Percentiles rank a stretch among this genome's conserved stretches.
phyloP scores from a whole-genome alignment of 2,113 vertebrate species.

The Diadophis punctatus region DNA sequence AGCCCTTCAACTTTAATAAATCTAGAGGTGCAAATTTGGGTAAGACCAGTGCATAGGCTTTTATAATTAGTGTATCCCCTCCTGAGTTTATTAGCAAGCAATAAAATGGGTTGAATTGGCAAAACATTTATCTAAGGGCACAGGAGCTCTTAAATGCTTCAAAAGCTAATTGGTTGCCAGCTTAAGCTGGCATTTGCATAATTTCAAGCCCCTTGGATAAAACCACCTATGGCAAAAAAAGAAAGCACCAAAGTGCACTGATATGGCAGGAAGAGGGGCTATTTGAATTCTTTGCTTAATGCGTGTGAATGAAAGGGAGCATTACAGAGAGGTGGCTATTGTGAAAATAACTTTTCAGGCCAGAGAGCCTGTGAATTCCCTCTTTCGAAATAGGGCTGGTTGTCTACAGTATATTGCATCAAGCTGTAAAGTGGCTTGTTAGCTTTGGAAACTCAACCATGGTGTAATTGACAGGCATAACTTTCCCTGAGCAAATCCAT shows the following conservation, averaged over 20 bases:
- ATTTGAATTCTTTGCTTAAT: not conserved
- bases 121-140: not conserved
- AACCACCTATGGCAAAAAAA: not conserved
- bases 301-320: not conserved
- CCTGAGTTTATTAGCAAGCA: not conserved
- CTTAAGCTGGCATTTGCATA: not conserved
- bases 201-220: not conserved
- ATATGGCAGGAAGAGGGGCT: not conserved
- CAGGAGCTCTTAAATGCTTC: not conserved
- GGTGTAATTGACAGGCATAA: not conserved
- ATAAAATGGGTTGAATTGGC: not conserved
- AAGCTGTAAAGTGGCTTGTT: not conserved
- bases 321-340: not conserved
- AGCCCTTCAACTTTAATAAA: not conserved
- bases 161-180: not conserved
- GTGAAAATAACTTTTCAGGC: not conserved
- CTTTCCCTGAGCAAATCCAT: not conserved
- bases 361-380: not conserved
- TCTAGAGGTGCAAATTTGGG: not conserved
- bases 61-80: not conserved
- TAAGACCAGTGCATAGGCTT: not conserved
- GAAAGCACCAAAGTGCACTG: not conserved
- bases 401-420: not conserved
- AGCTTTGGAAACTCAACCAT: not conserved
- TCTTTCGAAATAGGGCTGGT: not conserved